Evolutionary conservation across 2,888 invertebrate species (phyloP), one percentile per base, ranked within the genome.

Genomic region (Meiosimyza decipiens): DNA sequence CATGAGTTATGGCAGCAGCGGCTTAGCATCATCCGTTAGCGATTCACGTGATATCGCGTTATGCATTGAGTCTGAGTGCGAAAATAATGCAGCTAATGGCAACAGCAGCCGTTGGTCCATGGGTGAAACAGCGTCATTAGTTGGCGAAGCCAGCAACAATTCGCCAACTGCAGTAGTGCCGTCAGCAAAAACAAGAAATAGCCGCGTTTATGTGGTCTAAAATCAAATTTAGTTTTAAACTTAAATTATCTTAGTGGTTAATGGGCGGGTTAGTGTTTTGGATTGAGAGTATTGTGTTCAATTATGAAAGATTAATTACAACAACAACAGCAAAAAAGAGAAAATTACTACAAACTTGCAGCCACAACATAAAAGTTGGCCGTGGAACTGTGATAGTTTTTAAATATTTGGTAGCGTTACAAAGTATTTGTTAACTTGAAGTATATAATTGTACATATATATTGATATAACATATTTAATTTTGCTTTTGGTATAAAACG

Each of bases 321-420:
- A 40, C 1, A 40, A 28, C 28, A 28, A 28, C 28, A 64, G 11
- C 50, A 64, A 16, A 7, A 51, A 33, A 51, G 16, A 50, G 15
- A 18, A 65, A 52, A 33, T 40, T 75, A 57, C 77, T 71, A 68
- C 40, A n/a, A 51, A 64, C 52, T 55, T 73, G 68, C 75, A 73
- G 67, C 72, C 76, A 72, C 74, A 76, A 49, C 75, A 73, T 73
- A 55, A 40, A n/a, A 49, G 67, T 55, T 75, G 77, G 74, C 71
- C 76, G 76, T 74, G 69, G 66, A 79, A 79, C 80, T 80, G 79
- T 80, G 80, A 80, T 80, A 80, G 76, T 76, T 80, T 79, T 73
- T 57, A 74, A 71, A 68, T 70, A 12, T 18, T 47, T 64, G n/a
- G 49, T 18, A n/a, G 47, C 18, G 22, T 22, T 22, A 22, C 22